A percentile compares a stretch with the other conserved stretches of the same genome.
These are phyloP conservation scores for Oeneis ivallda DNA, from an alignment of 2,888 invertebrate genomes.

Conservation along the genomic window DNA sequence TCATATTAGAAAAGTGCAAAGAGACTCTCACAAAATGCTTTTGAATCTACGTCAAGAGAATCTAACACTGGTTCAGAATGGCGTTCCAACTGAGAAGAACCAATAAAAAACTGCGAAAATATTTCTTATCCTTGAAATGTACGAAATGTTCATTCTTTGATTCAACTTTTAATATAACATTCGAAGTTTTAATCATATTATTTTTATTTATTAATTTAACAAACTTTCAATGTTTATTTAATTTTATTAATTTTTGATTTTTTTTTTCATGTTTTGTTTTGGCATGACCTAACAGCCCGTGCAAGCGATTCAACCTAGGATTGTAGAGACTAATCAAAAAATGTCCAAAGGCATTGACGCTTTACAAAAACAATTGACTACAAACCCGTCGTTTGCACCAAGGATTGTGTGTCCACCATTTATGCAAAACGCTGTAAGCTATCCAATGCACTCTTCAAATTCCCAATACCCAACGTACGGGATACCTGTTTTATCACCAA, in stretches of 20 bases:
- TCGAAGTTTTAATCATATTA: background rate
- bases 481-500: slow-evolving; percentile 68
- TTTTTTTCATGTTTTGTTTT: slow-evolving; percentile 75
- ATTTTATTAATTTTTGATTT: slow-evolving; percentile 64
- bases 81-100: no score
- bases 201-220: background rate
- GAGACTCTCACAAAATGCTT: background rate
- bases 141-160: slow-evolving; percentile 10
- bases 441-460: slow-evolving; percentile 54
- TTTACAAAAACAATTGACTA: slow-evolving; percentile 73
- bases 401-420: slow-evolving; percentile 75
- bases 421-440: slow-evolving; percentile 63
- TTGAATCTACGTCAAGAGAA: background rate
- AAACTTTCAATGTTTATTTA: slow-evolving; percentile 31
- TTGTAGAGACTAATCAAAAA: slow-evolving; percentile 71
- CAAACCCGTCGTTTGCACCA: slow-evolving; percentile 76
- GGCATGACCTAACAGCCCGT: slow-evolving; percentile 76
- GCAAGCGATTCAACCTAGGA: slow-evolving; percentile 78
- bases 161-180: background rate
- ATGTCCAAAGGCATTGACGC: slow-evolving; percentile 64
- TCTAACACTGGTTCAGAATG: no score
- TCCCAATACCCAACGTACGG: slow-evolving; percentile 60
- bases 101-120: no score
- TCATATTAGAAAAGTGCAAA: no score
- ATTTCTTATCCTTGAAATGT: background rate